These are phyloP conservation scores for Chrysomela aeneicollis DNA, from an alignment of 2,888 invertebrate species.

Conservation along the genomic window DNA sequence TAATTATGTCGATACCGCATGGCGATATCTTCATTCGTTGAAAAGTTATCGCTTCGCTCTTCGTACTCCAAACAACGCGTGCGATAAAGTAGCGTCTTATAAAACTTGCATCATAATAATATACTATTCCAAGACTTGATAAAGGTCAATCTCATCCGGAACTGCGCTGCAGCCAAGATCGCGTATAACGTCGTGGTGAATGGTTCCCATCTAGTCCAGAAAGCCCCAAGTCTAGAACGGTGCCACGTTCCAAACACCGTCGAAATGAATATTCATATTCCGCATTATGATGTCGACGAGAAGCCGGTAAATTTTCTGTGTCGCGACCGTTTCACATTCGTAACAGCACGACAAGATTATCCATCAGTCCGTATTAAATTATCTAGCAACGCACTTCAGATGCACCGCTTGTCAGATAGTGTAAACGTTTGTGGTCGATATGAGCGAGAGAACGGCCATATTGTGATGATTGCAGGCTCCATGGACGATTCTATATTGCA, in stretches of 20 bases:
- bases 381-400: slow-evolving; percentile 18
- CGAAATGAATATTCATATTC: slow-evolving; percentile 2
- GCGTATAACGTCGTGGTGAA: not conserved
- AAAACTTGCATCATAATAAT: no score
- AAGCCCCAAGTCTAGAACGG: not conserved
- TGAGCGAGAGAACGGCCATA: slow-evolving; percentile 10
- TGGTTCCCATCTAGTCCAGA: not conserved
- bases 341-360: slow-evolving; percentile 13
- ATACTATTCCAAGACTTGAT: no score
- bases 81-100: no score
- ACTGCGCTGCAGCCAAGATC: not conserved
- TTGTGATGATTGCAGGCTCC: not conserved
- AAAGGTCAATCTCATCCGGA: not conserved
- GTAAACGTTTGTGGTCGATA: no score
- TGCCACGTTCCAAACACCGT: not conserved
- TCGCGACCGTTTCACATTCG: not conserved
- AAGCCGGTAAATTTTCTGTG: slow-evolving; percentile 1
- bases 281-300: not conserved
- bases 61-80: no score
- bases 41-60: no score
- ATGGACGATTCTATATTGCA: not conserved
- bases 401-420: slow-evolving; percentile 8
- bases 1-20: no score
- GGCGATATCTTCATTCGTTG: no score
- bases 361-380: slow-evolving; percentile 16